Evolutionary conservation across 2,113 vertebrate species (phyloP), one percentile per base, ranked within the genome.

Genomic region (Salminus brasiliensis): DNA sequence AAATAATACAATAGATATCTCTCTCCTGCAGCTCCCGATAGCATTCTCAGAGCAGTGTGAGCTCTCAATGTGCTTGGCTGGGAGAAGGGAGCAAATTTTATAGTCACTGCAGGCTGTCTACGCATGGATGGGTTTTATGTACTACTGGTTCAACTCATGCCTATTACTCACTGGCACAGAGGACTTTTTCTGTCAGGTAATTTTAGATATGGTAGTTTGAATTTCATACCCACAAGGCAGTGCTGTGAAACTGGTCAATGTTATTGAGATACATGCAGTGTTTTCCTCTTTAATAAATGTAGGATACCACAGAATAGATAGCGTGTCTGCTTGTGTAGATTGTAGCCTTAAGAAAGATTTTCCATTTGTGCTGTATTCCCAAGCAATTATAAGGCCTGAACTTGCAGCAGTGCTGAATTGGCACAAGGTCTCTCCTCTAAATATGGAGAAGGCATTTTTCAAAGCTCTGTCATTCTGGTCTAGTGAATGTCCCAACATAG

Each of bases 161-260:
- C 57, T 62, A 29, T 43, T 74, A 62, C 57, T 74, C 25, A 60
- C 39, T 30, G 69, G 69, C 69, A 52, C 45, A 72, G 69, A 53
- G 8, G 62, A 66, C 62, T 10, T 39, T 39, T 39, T 66, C 34
- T 66, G 62, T 66, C 32, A 66, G 62, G 62, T 66, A 66, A 66
- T 66, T 66, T 66, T 39, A 66, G 62, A 66, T 66, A 66, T 66
- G 62, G 32, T 66, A 66, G 32, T 66, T 66, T 66, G 62, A 39
- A 66, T 39, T 66, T 66, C 34, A 66, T 39, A 55, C 47, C 70
- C 49, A 55, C 30, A 55, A 57, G 70, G 21, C 70, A 55, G 27
- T 41, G 23, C 66, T 27, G 13, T 55, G 52, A 9, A 66, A 39
- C 18, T 11, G 62, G 62, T 18, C 18, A 66, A 36, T n/a, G 62